These are phyloP conservation scores for Rhynchotus rufescens DNA, from an alignment of 2,797 vertebrate genomes.

Conservation along the genomic window DNA sequence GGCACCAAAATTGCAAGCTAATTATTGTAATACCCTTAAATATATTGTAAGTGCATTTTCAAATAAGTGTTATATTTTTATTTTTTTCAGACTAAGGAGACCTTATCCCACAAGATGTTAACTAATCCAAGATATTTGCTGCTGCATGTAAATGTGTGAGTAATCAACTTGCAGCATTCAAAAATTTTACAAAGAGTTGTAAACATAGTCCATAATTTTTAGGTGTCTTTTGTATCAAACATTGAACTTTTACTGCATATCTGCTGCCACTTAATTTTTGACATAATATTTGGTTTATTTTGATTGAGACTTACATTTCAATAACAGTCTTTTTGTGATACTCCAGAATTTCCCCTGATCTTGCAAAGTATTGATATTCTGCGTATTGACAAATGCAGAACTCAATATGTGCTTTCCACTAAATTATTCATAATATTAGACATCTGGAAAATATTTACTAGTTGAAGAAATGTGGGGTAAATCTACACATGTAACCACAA, in stretches of 20 bases:
- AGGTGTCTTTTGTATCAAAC: not conserved
- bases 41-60: not conserved
- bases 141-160: not conserved
- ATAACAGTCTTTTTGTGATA: not conserved
- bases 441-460: conserved; percentile 35
- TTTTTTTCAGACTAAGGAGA: not conserved
- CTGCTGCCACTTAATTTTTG: not conserved
- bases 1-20: not conserved
- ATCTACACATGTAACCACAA: not conserved
- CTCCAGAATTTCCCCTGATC: not conserved
- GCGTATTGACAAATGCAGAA: not conserved
- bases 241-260: not conserved
- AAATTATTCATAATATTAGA: not conserved
- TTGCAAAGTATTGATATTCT: conserved; percentile 4
- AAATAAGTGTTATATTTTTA: not conserved
- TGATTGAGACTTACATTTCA: not conserved
- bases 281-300: not conserved
- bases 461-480: not conserved
- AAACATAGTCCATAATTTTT: not conserved
- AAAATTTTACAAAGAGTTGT: not conserved
- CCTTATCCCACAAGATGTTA: not conserved
- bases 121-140: not conserved
- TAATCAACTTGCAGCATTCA: not conserved
- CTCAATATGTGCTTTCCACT: conserved; percentile 5
- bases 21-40: not conserved